Percentiles rank a stretch among this genome's conserved stretches.
phyloP scores from a whole-genome alignment of 2,797 vertebrate species.

The Limosa lapponica region DNA sequence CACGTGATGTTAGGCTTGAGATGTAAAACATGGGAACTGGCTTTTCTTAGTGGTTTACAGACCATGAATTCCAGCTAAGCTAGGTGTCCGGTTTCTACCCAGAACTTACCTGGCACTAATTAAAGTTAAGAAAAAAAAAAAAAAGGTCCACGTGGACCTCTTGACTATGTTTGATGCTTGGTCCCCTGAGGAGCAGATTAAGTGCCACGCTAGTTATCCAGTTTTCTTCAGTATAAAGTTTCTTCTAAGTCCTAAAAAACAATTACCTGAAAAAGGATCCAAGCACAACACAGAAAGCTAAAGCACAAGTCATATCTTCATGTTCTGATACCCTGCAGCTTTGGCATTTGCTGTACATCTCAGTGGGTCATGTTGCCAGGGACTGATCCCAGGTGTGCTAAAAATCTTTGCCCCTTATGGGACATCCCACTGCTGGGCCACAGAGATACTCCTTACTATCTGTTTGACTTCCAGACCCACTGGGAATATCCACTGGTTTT shows the following conservation, averaged over 20 bases:
- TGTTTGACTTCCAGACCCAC: neutral
- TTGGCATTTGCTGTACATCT: neutral
- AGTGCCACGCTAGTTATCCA: neutral
- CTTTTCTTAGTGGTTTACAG: slow-evolving; percentile 57
- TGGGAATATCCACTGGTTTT: neutral
- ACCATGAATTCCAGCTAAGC: slow-evolving; percentile 67
- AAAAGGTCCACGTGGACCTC: neutral
- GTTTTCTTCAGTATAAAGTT: neutral
- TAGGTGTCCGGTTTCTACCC: slow-evolving; percentile 38
- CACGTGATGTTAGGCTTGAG: slow-evolving; percentile 32
- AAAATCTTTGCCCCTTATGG: neutral
- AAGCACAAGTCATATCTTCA: neutral
- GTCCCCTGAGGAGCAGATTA: neutral
- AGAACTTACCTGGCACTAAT: slow-evolving; percentile 62
- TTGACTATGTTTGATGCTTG: neutral
- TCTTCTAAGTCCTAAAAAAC: neutral
- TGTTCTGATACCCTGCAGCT: neutral
- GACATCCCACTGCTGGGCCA: neutral
- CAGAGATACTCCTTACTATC: neutral
- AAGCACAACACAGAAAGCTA: neutral
- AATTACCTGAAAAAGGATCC: neutral
- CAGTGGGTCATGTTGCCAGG: neutral
- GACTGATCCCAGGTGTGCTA: neutral
- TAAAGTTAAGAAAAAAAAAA: neutral
- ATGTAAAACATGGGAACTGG: slow-evolving; percentile 30